Base-by-base conservation (phyloP, 2,888 invertebrate species). In the Petrolisthes manimaculis region DNA sequence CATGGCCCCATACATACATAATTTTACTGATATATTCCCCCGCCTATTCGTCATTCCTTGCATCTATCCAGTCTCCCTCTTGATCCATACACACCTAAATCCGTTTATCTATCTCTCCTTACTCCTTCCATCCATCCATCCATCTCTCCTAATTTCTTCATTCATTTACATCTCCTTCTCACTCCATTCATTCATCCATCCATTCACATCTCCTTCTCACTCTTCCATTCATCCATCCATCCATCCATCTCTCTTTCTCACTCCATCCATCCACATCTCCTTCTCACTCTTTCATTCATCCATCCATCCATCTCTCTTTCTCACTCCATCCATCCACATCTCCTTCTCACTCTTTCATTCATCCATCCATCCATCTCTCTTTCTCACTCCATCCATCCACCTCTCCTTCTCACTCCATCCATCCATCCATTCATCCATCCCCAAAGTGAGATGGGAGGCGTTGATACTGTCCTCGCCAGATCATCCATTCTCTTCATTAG, bases 401-500 rank as follows among this genome's bases (percentile, higher is more conserved):
- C 8, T 61, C 61, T 9, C 8, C 61, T 14, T 9, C 61, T 14
- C 61, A 61, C 14, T 61, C 61, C 61, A 61, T 14, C 61, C 61
- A 6, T 9, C 6, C 56, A 24, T 24, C 77, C 18, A 51, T 81
- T 74, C 80, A 24, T 37, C 74, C 74, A 56, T 12, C n/a, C 56
- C 53, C 69, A 54, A 69, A 51, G 24, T n/a, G 69, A 18, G 79
- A 85, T 74, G 85, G 71, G 69, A 80, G 54, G 69, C 54, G 37
- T 8, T 24, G 85, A 85, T 85, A 85, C 77, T 83, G 86, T 86
- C 86, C 83, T 37, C 86, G 53, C 82, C 82, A 4, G 18, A 54
- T 14, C 86, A 79, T 86, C 86, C 86, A 86, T 86, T 86, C 74
- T 83, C 83, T 86, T 86, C 83, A 83, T 83, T 82, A 83, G 86